A percentile compares a stretch with the other conserved stretches of the same genome.
Conservation (phyloP, 2,888 invertebrate species). For the Himalopsyche japonica region DNA sequence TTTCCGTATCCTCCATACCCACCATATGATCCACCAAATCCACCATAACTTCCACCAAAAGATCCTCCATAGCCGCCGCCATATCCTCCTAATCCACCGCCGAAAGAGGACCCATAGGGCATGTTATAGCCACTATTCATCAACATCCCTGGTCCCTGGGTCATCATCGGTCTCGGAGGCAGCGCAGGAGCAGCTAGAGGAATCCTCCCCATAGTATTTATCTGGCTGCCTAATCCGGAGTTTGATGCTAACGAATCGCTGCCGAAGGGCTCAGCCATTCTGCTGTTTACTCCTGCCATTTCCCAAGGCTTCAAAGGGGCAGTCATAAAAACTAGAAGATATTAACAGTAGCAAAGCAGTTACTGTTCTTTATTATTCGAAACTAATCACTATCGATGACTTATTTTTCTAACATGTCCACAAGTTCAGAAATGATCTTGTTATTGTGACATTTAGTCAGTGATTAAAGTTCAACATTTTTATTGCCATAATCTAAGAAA, state of each 20-base stretch:
- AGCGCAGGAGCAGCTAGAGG: slow-evolving; percentile 44
- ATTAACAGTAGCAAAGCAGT: neutral
- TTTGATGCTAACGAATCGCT: slow-evolving; percentile 40
- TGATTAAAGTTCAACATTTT: neutral
- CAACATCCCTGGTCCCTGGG: neutral
- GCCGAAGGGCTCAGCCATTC: slow-evolving; percentile 29
- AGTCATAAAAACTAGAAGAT: slow-evolving; percentile 42
- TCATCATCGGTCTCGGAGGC: slow-evolving; percentile 48
- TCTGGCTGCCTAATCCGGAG: slow-evolving; percentile 35
- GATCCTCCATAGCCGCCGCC: slow-evolving; percentile 26
- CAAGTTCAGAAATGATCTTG: neutral
- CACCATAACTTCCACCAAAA: slow-evolving; percentile 42
- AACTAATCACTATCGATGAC: neutral
- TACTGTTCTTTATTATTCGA: neutral
- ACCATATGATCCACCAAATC: slow-evolving; percentile 46
- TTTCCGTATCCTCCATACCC: slow-evolving; percentile 47
- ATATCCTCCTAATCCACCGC: slow-evolving; percentile 34
- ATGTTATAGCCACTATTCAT: slow-evolving; percentile 8
- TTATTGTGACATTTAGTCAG: neutral
- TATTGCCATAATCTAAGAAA: neutral
- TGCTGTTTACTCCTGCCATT: slow-evolving; percentile 32
- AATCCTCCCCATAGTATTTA: slow-evolving; percentile 38
- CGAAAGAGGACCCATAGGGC: slow-evolving; percentile 42
- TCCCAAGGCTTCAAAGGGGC: slow-evolving; percentile 48
- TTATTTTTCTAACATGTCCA: neutral